Percentiles rank a stretch among this genome's conserved stretches.
Evolutionary conservation across 1,140 invertebrate genomes (phyloP).

Genomic region (Orussus abietinus): DNA sequence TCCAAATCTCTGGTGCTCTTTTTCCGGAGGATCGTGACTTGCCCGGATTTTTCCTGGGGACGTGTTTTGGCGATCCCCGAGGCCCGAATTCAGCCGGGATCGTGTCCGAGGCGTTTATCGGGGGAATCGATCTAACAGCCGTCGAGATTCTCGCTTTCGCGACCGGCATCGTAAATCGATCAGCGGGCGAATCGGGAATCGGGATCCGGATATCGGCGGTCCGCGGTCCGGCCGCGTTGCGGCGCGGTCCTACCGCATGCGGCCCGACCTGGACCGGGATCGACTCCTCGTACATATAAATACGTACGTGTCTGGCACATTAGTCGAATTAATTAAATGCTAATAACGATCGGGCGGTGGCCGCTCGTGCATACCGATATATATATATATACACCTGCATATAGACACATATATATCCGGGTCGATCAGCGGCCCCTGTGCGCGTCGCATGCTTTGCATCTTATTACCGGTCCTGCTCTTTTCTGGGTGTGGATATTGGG

Average conservation of each 20-base stretch:
- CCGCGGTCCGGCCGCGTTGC: not conserved
- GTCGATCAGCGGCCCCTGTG: too few species aligned
- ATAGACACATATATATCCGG: not conserved
- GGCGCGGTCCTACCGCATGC: conserved; percentile 4
- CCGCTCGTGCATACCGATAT: conserved; percentile 31
- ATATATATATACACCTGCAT: conserved; percentile 6
- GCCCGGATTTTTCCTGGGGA: too few species aligned
- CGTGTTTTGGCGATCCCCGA: too few species aligned
- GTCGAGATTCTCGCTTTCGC: too few species aligned
- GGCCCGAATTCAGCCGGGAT: too few species aligned
- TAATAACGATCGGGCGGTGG: conserved; percentile 34
- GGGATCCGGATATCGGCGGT: too few species aligned
- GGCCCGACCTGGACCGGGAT: not conserved
- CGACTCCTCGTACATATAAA: conserved; percentile 12
- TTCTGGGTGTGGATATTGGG: conserved; percentile 13
- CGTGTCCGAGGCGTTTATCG: too few species aligned
- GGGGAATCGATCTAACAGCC: too few species aligned
- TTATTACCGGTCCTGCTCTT: conserved; percentile 23
- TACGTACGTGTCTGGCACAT: conserved; percentile 38
- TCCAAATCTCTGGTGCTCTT: too few species aligned
- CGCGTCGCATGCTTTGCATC: conserved; percentile 23
- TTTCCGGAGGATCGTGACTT: too few species aligned
- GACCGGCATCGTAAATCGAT: conserved; percentile 42
- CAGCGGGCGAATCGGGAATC: conserved; percentile 25
- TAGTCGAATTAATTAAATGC: conserved; percentile 44